Percentiles rank a stretch among this genome's conserved stretches.
Evolutionary conservation across 2,888 invertebrate species (phyloP).

Genomic region (Lochmaea capreae): DNA sequence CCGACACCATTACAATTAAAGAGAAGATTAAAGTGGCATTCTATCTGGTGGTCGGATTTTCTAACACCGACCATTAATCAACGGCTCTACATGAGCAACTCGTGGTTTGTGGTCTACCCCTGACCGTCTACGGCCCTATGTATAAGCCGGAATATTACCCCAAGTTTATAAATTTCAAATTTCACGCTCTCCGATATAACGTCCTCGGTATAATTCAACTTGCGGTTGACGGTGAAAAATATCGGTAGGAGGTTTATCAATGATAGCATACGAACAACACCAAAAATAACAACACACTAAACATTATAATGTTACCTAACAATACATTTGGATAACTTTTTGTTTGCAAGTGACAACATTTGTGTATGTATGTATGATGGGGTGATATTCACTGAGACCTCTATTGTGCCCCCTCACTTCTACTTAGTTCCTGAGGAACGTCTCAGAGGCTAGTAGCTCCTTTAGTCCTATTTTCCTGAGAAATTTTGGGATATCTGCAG

Average conservation of each 20-base stretch:
- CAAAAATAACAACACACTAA: neutral
- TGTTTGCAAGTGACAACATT: no score
- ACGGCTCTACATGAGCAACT: slow-evolving; percentile 54
- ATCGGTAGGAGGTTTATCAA: neutral
- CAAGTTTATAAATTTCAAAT: slow-evolving; percentile 42
- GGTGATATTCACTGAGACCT: no score
- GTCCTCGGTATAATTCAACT: slow-evolving; percentile 20
- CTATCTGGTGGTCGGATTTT: slow-evolving; percentile 51
- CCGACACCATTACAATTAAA: slow-evolving; percentile 44
- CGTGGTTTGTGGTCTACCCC: slow-evolving; percentile 57
- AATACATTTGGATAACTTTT: no score
- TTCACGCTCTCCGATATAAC: slow-evolving; percentile 23
- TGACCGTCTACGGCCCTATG: slow-evolving; percentile 51
- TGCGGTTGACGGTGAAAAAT: slow-evolving; percentile 22
- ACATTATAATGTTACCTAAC: neutral
- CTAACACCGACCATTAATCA: slow-evolving; percentile 58
- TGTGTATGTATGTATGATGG: no score
- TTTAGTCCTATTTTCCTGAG: no score
- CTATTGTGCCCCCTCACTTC: no score
- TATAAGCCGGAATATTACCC: slow-evolving; percentile 38
- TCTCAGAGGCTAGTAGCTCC: no score
- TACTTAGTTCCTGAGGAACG: no score
- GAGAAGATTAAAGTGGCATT: slow-evolving; percentile 45
- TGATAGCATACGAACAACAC: neutral
- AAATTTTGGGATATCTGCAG: no score